phyloP scores from a whole-genome alignment of 2,113 vertebrate genomes.

The Chitala chitala region DNA sequence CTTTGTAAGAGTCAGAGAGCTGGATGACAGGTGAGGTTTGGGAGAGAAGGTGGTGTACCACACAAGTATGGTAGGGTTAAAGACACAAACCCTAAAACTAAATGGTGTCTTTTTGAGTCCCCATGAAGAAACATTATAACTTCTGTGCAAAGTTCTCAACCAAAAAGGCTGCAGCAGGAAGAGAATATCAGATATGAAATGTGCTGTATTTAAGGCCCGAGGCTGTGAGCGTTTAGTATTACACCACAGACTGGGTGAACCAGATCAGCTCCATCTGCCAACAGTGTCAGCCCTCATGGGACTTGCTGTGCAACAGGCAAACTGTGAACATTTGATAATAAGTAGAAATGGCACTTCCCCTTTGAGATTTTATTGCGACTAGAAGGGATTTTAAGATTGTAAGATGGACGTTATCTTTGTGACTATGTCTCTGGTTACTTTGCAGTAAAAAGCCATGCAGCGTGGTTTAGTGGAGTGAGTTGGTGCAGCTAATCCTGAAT shows the following conservation, averaged over 20 bases:
- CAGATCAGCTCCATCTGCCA: background rate
- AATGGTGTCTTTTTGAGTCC: no score
- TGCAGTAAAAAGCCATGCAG: no score
- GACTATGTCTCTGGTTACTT: background rate
- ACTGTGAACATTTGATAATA: background rate
- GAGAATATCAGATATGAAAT: background rate
- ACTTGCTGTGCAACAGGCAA: background rate
- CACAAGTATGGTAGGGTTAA: no score
- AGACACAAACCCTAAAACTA: no score
- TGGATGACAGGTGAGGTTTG: no score
- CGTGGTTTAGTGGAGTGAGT: no score
- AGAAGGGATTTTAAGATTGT: background rate
- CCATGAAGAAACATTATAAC: no score
- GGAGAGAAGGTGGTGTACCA: no score
- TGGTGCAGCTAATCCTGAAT: no score
- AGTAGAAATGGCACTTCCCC: no score
- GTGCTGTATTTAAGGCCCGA: background rate
- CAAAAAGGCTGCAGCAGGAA: background rate
- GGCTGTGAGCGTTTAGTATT: background rate
- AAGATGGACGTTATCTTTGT: background rate
- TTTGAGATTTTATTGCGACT: no score
- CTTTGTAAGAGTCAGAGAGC: no score
- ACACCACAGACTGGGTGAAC: background rate
- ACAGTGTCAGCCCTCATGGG: background rate
- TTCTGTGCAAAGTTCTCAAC: background rate